Base-by-base conservation (phyloP, 2,113 vertebrate species). In the Oryzias javanicus region DNA sequence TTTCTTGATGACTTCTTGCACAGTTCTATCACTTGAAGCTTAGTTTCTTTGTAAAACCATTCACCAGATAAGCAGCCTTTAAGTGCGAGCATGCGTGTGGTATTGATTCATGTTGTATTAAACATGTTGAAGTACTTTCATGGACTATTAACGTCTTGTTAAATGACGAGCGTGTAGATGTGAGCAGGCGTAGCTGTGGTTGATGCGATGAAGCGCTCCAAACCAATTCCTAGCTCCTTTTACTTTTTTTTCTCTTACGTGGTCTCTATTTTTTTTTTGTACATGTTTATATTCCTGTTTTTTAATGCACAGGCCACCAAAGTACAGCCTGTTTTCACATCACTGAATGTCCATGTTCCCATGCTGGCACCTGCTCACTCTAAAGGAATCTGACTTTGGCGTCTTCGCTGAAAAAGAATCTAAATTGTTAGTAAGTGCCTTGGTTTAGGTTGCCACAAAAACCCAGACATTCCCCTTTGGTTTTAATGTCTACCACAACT, bases 91-190 rank as follows among this genome's bases (percentile, higher is more conserved):
- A 61, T 64, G 62, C 63, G 58, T 77, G 70, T 55, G 67, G 65
- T 59, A 61, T 29, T 49, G 60, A 72, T 67, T 72, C 74, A 44
- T 53, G 62, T 72, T 81, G 50, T 49, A 76, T 60, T 42, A 41
- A 64, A 78, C 83, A 83, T 71, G 64, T 59, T 86, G 85, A 79
- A 81, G 62, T 53, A 49, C 64, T 80, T 87, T 80, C 61, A 73
- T 70, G 71, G 82, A 77, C 76, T 68, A 78, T 74, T 62, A 74
- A 63, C 41, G 57, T 77, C 69, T 76, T 58, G 19, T 78, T 74
- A 82, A 79, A 65, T 63, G 76, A 82, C 68, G 71, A 71, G 73
- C 57, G 70, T 65, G 56, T 70, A 42, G 47, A 70, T 78, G 83
- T 71, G 77, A 76, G 81, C 70, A 49, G 64, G 62, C 78, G 67